Conservation (phyloP, 1,140 invertebrate genomes). For the Danaus plexippus region DNA sequence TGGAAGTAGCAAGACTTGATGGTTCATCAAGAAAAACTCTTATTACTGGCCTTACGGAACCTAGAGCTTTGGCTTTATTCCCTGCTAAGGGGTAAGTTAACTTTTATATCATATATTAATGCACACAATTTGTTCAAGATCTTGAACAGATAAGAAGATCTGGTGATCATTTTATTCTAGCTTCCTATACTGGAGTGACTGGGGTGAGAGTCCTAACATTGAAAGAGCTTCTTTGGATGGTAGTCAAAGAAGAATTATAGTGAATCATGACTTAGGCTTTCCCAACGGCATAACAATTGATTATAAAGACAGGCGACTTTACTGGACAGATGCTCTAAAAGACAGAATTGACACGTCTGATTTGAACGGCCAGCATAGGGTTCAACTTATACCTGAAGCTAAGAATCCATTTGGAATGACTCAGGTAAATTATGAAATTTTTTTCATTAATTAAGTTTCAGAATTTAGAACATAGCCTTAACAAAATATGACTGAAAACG, state of each 20-base stretch:
- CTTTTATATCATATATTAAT: slow-evolving; percentile 5
- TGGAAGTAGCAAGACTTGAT: slow-evolving; percentile 87
- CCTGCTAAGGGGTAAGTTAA: slow-evolving; percentile 79
- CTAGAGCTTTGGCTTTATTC: slow-evolving; percentile 82
- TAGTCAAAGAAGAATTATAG: slow-evolving; percentile 79
- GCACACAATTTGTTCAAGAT: background rate
- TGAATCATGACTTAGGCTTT: slow-evolving; percentile 85
- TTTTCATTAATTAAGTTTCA: background rate
- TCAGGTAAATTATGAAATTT: slow-evolving; percentile 64
- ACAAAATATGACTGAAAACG: background rate
- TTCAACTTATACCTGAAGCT: slow-evolving; percentile 78
- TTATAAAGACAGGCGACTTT: slow-evolving; percentile 82
- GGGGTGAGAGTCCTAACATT: slow-evolving; percentile 87
- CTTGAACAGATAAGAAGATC: background rate
- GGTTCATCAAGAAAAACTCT: slow-evolving; percentile 84
- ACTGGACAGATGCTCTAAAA: slow-evolving; percentile 92
- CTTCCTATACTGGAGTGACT: slow-evolving; percentile 93
- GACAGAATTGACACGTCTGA: slow-evolving; percentile 93
- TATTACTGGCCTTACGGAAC: slow-evolving; percentile 79
- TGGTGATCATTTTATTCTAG: slow-evolving; percentile 50
- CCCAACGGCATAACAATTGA: slow-evolving; percentile 94
- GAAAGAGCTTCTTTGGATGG: slow-evolving; percentile 91
- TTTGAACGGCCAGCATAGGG: slow-evolving; percentile 85
- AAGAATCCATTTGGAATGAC: slow-evolving; percentile 85
- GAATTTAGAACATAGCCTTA: too few species aligned